phyloP scores from a whole-genome alignment of 2,113 vertebrate species.

The Cacatua alba region DNA sequence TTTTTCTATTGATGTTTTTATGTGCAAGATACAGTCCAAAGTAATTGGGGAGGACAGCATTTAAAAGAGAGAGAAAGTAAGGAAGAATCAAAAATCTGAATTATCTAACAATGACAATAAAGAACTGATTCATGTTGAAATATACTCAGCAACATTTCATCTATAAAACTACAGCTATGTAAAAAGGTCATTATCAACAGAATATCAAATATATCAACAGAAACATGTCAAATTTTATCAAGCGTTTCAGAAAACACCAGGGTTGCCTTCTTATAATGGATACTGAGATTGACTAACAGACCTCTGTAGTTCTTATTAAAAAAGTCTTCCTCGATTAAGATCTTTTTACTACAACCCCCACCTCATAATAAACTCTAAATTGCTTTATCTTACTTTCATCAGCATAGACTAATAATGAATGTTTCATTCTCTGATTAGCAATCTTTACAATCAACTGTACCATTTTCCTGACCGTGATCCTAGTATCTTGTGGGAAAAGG shows the following conservation, averaged over 20 bases:
- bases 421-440: neutral
- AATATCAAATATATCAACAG: neutral
- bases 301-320: neutral
- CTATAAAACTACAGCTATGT: neutral
- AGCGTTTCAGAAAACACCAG: neutral
- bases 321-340: neutral
- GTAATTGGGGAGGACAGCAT: neutral
- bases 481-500: neutral
- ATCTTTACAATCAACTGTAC: neutral
- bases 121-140: neutral
- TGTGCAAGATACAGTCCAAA: neutral
- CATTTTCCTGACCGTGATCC: neutral
- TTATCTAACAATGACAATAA: neutral
- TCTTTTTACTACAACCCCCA: neutral
- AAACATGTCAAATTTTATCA: neutral
- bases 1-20: neutral
- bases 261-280: neutral
- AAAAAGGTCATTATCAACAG: neutral
- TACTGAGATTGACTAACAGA: neutral
- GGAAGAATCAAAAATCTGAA: neutral
- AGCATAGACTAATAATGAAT: neutral
- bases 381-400: neutral
- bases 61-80: neutral
- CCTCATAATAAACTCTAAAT: neutral
- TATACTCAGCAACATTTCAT: neutral